Percentiles rank a stretch among this genome's conserved stretches.
Evolutionary conservation across 2,888 invertebrate species (phyloP).

Genomic region (Acanthococcus lagerstroemiae): DNA sequence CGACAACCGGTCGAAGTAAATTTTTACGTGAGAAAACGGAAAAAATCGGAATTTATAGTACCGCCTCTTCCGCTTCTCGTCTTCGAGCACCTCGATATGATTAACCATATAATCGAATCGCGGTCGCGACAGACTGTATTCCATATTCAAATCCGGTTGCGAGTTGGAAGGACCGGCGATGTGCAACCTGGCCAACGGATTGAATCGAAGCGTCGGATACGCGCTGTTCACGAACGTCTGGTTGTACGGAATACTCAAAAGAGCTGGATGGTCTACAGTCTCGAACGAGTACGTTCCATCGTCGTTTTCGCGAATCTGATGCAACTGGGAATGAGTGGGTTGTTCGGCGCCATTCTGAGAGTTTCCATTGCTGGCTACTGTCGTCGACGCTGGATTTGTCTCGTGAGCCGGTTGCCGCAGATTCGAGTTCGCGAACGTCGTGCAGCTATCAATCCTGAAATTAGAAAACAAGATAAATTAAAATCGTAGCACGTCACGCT

Average conservation of each 20-base stretch:
- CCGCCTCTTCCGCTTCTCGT: slow-evolving; percentile 44
- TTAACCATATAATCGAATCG: slow-evolving; percentile 51
- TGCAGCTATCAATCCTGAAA: slow-evolving; percentile 21
- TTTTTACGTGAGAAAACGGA: slow-evolving; percentile 52
- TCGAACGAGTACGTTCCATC: slow-evolving; percentile 12
- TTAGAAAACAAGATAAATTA: background rate
- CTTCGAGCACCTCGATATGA: slow-evolving; percentile 40
- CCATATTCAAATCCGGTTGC: slow-evolving; percentile 5
- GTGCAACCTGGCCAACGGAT: slow-evolving; percentile 9
- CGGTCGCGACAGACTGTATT: background rate
- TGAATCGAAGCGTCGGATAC: slow-evolving; percentile 17
- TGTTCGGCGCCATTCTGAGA: slow-evolving; percentile 2
- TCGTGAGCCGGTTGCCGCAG: slow-evolving; percentile 6
- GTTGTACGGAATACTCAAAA: slow-evolving; percentile 18
- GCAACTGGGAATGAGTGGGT: slow-evolving; percentile 3
- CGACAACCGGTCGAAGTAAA: slow-evolving; percentile 85
- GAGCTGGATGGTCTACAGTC: slow-evolving; percentile 9
- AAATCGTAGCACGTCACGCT: no score
- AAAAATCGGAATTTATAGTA: slow-evolving; percentile 36
- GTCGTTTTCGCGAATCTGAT: slow-evolving; percentile 18
- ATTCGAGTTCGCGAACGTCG: slow-evolving; percentile 24
- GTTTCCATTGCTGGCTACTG: background rate
- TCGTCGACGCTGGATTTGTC: background rate
- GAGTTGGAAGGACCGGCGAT: background rate
- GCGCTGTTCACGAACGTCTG: slow-evolving; percentile 17